Evolutionary conservation across 1,140 invertebrate genomes (phyloP).

Genomic region (Sycobia sp.): DNA sequence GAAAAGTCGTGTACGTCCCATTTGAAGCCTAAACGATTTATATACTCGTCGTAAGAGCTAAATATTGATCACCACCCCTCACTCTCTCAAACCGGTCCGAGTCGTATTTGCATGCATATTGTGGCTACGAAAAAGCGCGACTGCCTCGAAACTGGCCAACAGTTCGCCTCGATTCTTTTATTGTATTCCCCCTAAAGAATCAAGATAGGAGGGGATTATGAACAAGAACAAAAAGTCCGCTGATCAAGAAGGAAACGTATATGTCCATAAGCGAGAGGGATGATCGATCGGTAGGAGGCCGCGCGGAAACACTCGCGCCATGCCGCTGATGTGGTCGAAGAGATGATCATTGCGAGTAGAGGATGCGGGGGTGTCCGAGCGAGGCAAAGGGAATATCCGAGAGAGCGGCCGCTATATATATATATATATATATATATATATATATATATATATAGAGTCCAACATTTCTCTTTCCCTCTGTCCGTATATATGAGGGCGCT

Average conservation of each 20-base stretch:
- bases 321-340: too few relatives aligned
- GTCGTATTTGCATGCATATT: too few relatives aligned
- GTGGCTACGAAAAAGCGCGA: neutral
- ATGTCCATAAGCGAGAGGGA: constrained; percentile 20
- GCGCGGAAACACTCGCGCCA: constrained; percentile 22
- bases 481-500: constrained; percentile 38
- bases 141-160: too few relatives aligned
- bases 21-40: constrained; percentile 30
- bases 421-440: too few relatives aligned
- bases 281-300: constrained; percentile 41
- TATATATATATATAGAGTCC: too few relatives aligned
- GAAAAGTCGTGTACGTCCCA: constrained; percentile 26
- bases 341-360: too few relatives aligned
- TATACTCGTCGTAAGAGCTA: neutral
- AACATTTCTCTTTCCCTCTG: too few relatives aligned
- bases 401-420: too few relatives aligned
- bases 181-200: neutral
- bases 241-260: neutral
- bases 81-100: too few relatives aligned
- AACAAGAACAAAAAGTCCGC: constrained; percentile 3
- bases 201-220: constrained; percentile 34
- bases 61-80: constrained; percentile 15
- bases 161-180: neutral
- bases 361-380: too few relatives aligned
- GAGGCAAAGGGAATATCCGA: constrained; percentile 22